Base-by-base conservation (phyloP, 2,888 invertebrate genomes). In the Chelonus formosanus region DNA sequence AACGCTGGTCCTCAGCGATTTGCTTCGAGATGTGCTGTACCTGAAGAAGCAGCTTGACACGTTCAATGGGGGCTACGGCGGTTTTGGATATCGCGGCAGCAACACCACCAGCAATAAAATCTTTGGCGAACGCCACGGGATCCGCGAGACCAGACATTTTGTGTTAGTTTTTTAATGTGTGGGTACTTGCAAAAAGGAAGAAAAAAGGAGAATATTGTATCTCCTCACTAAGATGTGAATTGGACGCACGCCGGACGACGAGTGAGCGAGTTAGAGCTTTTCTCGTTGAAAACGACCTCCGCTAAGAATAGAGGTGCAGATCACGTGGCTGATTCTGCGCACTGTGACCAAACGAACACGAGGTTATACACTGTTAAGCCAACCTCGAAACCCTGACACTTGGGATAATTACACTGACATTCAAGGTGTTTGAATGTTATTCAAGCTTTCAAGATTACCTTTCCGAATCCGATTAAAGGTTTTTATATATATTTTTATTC, bases 41-140 rank as follows among this genome's bases (percentile, higher is more conserved):
- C 87, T 97, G 97, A 73, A 97, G 88, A 70, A 97, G 89, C 75
- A 97, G 87, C 85, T 97, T 97, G 56, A 97, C 96, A 82, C 97
- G 90, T 87, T 97, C 97, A 80, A 97, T 97, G 65, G 97, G 97
- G 20, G 97, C 97, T 69, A 96, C 95, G 50, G 93, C 91, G 54
- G 97, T 97, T 85, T 97, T 97, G 60, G 97, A 95, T 73, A 96
- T 90, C 52, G 96, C 97, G 43, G 97, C 97, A 53, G 97, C 93
- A 57, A 96, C 88, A 72, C 97, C 97, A 76, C 97, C 97, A 72
- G 95, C 95, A 68, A 93, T 82, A 83, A 96, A 96, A 87, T 96
- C 97, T 87, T 96, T 95, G 76, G 91, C 81, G 84, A 96, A 96
- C 84, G 92, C 89, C 85, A 92, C 87, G 82, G 94, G 93, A 90